A percentile compares a stretch with the other conserved stretches of the same genome.
Evolutionary conservation across 2,888 invertebrate species (phyloP).

Genomic region (Crossocerus cetratus): DNA sequence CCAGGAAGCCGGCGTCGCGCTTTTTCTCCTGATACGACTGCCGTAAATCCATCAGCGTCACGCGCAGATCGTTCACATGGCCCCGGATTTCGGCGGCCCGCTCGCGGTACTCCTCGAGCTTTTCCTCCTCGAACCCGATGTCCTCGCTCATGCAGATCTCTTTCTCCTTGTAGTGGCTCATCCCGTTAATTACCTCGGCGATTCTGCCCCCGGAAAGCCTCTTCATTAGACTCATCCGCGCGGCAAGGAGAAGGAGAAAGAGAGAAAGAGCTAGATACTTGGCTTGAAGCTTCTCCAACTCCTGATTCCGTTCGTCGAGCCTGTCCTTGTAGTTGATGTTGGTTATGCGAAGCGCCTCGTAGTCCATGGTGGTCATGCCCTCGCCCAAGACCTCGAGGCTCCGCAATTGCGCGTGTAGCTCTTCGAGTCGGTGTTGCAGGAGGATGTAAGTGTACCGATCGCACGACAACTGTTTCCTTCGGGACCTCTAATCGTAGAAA

Average conservation of each 20-base stretch:
- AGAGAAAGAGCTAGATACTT: constrained; percentile 43
- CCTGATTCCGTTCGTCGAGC: constrained; percentile 59
- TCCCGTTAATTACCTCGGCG: constrained; percentile 38
- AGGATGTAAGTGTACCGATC: constrained; percentile 55
- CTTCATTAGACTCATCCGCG: neutral
- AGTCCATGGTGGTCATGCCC: constrained; percentile 63
- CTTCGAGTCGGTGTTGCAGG: constrained; percentile 49
- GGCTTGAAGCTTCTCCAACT: constrained; percentile 58
- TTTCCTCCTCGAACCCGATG: constrained; percentile 40
- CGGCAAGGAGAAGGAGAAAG: too few species aligned
- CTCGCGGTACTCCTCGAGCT: constrained; percentile 31
- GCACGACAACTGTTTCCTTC: constrained; percentile 47
- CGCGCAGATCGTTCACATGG: constrained; percentile 38
- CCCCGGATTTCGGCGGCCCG: constrained; percentile 30
- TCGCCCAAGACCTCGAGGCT: constrained; percentile 58
- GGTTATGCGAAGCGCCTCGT: constrained; percentile 52
- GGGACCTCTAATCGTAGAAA: constrained; percentile 11
- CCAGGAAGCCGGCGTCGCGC: constrained; percentile 57
- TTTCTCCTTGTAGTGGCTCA: constrained; percentile 62
- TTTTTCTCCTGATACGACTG: constrained; percentile 38
- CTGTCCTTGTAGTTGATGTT: constrained; percentile 55
- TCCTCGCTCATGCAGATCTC: constrained; percentile 47
- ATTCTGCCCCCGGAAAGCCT: constrained; percentile 39
- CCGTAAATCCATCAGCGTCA: constrained; percentile 41
- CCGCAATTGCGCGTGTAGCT: constrained; percentile 35